These are phyloP conservation scores for Toxotes jaculatrix DNA, from an alignment of 2,113 vertebrate genomes.

Conservation along the genomic window DNA sequence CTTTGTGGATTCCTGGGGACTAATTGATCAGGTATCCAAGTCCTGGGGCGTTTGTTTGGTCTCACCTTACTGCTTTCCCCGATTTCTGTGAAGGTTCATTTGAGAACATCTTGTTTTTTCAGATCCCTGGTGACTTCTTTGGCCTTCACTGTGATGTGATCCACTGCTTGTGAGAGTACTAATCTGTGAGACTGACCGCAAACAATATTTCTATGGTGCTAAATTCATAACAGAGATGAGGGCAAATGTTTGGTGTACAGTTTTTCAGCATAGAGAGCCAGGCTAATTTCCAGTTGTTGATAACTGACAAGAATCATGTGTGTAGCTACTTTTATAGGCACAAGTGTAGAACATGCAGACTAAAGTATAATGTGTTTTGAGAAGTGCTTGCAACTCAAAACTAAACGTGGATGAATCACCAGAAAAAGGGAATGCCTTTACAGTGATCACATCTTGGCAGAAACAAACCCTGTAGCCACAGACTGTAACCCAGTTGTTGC, in stretches of 20 bases:
- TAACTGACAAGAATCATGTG: background rate
- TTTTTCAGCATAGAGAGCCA: background rate
- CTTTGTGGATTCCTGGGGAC: slow-evolving; percentile 50
- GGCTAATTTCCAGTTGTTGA: background rate
- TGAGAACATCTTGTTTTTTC: slow-evolving; percentile 40
- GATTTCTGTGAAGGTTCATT: slow-evolving; percentile 44
- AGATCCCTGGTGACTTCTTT: slow-evolving; percentile 20
- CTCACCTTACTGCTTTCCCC: slow-evolving; percentile 17
- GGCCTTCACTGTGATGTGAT: slow-evolving; percentile 10
- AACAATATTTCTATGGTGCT: background rate
- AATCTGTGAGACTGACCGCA: background rate
- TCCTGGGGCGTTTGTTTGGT: slow-evolving; percentile 50
- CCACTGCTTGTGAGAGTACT: background rate
- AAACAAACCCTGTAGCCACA: no score
- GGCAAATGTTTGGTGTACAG: background rate
- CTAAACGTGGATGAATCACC: background rate
- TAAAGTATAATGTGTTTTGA: background rate
- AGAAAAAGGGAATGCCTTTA: background rate
- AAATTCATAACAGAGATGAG: slow-evolving; percentile 4
- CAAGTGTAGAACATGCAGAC: background rate
- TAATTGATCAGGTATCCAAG: slow-evolving; percentile 57
- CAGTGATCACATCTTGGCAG: no score
- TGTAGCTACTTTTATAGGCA: background rate
- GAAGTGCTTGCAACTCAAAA: background rate
- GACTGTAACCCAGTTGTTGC: background rate